Evolutionary conservation across 2,888 invertebrate species (phyloP).

Genomic region (Cinara cedri): DNA sequence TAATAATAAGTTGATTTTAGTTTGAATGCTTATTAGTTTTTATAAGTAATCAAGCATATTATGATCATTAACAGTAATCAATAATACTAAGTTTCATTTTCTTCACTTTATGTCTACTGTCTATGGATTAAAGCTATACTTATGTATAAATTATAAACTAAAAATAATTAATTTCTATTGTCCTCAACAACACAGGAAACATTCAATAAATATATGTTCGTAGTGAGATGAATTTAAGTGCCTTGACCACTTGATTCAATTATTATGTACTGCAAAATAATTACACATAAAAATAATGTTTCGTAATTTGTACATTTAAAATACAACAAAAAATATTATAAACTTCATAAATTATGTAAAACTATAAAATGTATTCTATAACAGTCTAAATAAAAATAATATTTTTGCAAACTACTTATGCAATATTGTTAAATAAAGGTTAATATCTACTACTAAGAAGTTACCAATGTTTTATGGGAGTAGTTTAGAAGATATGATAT

Average conservation of each 20-base stretch:
- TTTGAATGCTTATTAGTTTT: too few relatives aligned
- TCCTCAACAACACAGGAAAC: constrained; percentile 45
- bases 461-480: too few relatives aligned
- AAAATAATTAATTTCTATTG: constrained; percentile 49
- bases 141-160: constrained; percentile 27
- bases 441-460: too few relatives aligned
- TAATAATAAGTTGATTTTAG: too few relatives aligned
- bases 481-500: too few relatives aligned
- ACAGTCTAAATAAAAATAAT: background rate
- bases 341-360: background rate
- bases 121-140: too few relatives aligned
- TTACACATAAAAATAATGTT: constrained; percentile 37
- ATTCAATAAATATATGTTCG: constrained; percentile 51
- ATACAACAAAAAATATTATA: background rate
- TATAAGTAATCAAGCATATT: too few relatives aligned
- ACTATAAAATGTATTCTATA: background rate
- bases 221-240: constrained; percentile 26
- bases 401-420: too few relatives aligned
- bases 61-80: too few relatives aligned
- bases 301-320: background rate
- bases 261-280: constrained; percentile 46
- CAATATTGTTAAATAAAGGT: too few relatives aligned
- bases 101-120: too few relatives aligned
- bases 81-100: too few relatives aligned
- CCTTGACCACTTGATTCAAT: constrained; percentile 46